Evolutionary conservation across 2,888 invertebrate genomes (phyloP), one percentile per base, ranked within the genome.

Genomic region (Abrostola triplasia): DNA sequence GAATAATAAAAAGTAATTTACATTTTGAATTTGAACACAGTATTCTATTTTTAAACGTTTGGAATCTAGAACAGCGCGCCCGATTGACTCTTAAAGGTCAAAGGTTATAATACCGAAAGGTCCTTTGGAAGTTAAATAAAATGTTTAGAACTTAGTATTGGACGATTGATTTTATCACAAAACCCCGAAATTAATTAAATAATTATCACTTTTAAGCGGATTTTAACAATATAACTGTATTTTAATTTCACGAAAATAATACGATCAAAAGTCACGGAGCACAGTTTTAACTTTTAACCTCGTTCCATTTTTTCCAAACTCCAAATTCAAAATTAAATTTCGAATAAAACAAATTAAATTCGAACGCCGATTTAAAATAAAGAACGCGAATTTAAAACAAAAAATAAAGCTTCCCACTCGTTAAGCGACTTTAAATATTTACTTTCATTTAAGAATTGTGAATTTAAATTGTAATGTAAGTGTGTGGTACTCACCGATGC

Each of bases 401-500:
- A 13, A 44, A 44, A 44, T 44, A 44, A 44, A 13, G 44, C 44
- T 12, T 44, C 7, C 44, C 13, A 44, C 13, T 44, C 12, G 13
- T 1, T 2, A 6, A 12, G 8, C 8, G 44, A 44, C 44, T 44
- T 44, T 13, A 0, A 44, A 12, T 2, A 42, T 40, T 40, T 41
- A n/a, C 41, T 10, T 41, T 11, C 0, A 41, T 6, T n/a, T n/a
- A n/a, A n/a, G 5, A 40, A 40, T 5, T 10, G 40, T 9, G 8
- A 44, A 12, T 44, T 44, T 5, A 44, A 13, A 13, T 44, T 12
- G 8, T n/a, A 8, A 7, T 36, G 36, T 10, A 7, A 13, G 12
- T 24, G 53, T 0, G 0, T 11, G n/a, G 13, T 36, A 86, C 88
- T 88, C 37, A 88, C 88, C 88, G 86, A 63, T 79, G 70, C 88